Percentiles rank a stretch among this genome's conserved stretches.
Conservation (phyloP, 2,888 invertebrate species). For the Limenitis camilla region DNA sequence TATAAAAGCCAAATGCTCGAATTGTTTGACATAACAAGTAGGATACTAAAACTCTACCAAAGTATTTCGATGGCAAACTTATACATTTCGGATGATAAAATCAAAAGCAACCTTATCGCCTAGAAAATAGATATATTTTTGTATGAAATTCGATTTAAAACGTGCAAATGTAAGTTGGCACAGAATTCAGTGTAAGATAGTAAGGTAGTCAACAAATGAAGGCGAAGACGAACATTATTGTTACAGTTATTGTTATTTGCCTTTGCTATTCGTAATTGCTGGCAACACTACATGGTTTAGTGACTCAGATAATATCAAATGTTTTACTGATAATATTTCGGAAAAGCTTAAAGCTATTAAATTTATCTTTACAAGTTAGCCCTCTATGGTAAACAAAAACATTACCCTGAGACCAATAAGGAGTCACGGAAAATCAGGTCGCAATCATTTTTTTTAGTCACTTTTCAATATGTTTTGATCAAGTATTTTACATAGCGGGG, state of each 20-base stretch:
- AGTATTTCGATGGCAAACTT: constrained; percentile 16
- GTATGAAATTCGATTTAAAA: constrained; percentile 1
- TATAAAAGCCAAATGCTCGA: not conserved
- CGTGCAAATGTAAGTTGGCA: constrained; percentile 14
- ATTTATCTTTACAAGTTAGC: too few species aligned
- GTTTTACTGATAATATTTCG: constrained; percentile 29
- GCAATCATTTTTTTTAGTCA: too few species aligned
- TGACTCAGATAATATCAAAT: constrained; percentile 32
- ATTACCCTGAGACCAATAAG: too few species aligned
- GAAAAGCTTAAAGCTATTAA: too few species aligned
- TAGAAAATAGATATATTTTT: constrained; percentile 1
- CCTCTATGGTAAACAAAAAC: too few species aligned
- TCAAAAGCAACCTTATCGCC: not conserved
- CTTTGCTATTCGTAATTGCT: constrained; percentile 48
- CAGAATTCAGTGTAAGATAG: constrained; percentile 23
- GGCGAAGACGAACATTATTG: constrained; percentile 55
- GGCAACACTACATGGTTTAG: constrained; percentile 42
- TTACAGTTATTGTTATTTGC: constrained; percentile 58
- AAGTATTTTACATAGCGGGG: too few species aligned
- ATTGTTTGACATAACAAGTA: constrained; percentile 12
- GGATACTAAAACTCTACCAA: constrained; percentile 16
- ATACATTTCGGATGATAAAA: not conserved
- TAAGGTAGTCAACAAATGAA: constrained; percentile 45
- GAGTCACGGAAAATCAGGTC: too few species aligned
- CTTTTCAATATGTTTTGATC: too few species aligned